A percentile compares a stretch with the other conserved stretches of the same genome.
phyloP scores from a whole-genome alignment of 2,113 vertebrate genomes.

The Lanius collurio region DNA sequence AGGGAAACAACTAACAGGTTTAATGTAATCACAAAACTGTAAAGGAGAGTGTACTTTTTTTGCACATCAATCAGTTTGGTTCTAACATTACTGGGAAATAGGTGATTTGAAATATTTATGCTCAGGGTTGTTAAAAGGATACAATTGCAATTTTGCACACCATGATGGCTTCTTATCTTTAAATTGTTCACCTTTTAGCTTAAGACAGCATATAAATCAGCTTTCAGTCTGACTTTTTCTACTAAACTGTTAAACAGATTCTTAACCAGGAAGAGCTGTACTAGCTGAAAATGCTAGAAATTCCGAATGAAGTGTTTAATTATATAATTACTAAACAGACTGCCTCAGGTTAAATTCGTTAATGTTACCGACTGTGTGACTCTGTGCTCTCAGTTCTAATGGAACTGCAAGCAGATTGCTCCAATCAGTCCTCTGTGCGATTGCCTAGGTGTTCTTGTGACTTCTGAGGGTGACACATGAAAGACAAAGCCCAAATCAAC shows the following conservation, averaged over 20 bases:
- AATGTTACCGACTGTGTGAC: conserved; percentile 39
- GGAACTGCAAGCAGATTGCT: conserved; percentile 72
- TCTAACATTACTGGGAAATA: conserved; percentile 3
- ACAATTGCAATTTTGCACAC: conserved; percentile 40
- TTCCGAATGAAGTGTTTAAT: conserved; percentile 73
- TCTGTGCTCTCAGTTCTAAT: conserved; percentile 61
- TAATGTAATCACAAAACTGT: conserved; percentile 17
- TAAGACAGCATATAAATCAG: conserved; percentile 1
- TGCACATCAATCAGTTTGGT: conserved; percentile 12
- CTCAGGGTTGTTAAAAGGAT: conserved; percentile 29
- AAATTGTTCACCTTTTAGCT: conserved; percentile 35
- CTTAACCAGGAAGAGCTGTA: neutral
- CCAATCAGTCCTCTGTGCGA: conserved; percentile 77
- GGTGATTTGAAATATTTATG: conserved; percentile 38
- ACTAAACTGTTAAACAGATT: conserved; percentile 29
- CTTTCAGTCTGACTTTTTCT: neutral
- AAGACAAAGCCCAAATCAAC: conserved; percentile 93
- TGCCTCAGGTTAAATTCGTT: conserved; percentile 75
- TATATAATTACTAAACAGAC: conserved; percentile 74
- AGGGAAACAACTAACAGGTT: conserved; percentile 35
- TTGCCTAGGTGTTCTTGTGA: conserved; percentile 90
- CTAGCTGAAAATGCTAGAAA: conserved; percentile 40
- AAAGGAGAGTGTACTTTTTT: neutral
- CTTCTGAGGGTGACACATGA: conserved; percentile 90
- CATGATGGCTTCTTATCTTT: conserved; percentile 40